phyloP scores from a whole-genome alignment of 2,888 invertebrate species.

The Pristionchus entomophagus region DNA sequence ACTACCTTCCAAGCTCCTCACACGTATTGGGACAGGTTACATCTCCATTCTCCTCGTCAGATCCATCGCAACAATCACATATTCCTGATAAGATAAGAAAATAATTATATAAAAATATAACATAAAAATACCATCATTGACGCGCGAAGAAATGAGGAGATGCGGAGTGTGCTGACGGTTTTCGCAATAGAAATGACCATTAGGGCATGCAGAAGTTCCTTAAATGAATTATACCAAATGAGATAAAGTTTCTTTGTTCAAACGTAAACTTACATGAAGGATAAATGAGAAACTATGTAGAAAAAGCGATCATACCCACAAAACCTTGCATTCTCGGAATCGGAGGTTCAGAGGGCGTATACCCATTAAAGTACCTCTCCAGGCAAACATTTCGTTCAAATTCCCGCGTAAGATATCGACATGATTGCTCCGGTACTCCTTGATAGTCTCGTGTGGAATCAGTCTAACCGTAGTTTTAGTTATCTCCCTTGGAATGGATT shows the following conservation, averaged over 20 bases:
- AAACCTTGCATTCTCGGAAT: too few relatives aligned
- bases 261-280: neutral
- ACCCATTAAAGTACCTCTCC: too few relatives aligned
- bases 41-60: constrained; percentile 80
- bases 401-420: too few relatives aligned
- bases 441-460: too few relatives aligned
- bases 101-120: too few relatives aligned
- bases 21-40: constrained; percentile 86
- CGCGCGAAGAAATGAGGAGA: constrained; percentile 87
- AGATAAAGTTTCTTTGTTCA: neutral
- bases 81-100: constrained; percentile 45
- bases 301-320: too few relatives aligned
- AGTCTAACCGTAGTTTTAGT: too few relatives aligned
- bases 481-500: too few relatives aligned
- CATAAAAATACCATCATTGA: constrained; percentile 94
- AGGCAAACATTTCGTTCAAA: too few relatives aligned
- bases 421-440: too few relatives aligned
- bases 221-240: constrained; percentile 82
- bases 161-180: constrained; percentile 83
- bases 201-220: constrained; percentile 90
- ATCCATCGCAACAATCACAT: constrained; percentile 83
- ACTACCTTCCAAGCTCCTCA: constrained; percentile 81
- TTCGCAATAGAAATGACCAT: constrained; percentile 88
- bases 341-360: too few relatives aligned
- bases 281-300: too few relatives aligned